A percentile compares a stretch with the other conserved stretches of the same genome.
Evolutionary conservation across 2,888 invertebrate species (phyloP).

Genomic region (Leucania comma): DNA sequence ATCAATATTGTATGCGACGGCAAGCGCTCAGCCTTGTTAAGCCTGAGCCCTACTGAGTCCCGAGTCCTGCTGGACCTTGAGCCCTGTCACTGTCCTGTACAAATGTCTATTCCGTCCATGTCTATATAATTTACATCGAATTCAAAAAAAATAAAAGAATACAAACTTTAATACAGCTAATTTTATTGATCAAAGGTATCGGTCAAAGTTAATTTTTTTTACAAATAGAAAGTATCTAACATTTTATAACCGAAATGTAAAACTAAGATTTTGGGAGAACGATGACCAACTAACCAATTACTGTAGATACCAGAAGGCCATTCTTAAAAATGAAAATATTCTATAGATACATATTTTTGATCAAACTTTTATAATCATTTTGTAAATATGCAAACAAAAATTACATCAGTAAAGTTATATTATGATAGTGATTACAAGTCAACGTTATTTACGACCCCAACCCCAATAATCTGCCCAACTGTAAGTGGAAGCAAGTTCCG

Average conservation of each 20-base stretch:
- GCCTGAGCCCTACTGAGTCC: slow-evolving; percentile 61
- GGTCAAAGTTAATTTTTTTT: neutral
- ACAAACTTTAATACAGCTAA: neutral
- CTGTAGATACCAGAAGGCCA: neutral
- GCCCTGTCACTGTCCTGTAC: slow-evolving; percentile 60
- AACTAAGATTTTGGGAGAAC: neutral
- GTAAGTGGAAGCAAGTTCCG: too few species aligned
- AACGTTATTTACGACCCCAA: slow-evolving; percentile 8
- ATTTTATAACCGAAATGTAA: neutral
- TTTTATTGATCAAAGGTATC: slow-evolving; percentile 32
- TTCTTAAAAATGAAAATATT: neutral
- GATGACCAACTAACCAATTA: neutral
- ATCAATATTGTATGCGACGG: slow-evolving; percentile 91
- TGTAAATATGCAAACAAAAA: neutral
- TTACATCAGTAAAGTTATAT: neutral
- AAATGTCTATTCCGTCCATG: slow-evolving; percentile 1
- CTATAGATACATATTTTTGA: neutral
- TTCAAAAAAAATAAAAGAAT: slow-evolving; percentile 9
- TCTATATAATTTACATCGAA: slow-evolving; percentile 2
- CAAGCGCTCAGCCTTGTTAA: slow-evolving; percentile 86
- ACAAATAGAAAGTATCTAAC: neutral
- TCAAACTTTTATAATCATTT: neutral
- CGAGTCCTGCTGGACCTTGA: slow-evolving; percentile 79
- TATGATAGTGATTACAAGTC: neutral
- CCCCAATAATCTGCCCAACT: neutral